phyloP scores from a whole-genome alignment of 2,888 invertebrate species.

The Conus canariensis region DNA sequence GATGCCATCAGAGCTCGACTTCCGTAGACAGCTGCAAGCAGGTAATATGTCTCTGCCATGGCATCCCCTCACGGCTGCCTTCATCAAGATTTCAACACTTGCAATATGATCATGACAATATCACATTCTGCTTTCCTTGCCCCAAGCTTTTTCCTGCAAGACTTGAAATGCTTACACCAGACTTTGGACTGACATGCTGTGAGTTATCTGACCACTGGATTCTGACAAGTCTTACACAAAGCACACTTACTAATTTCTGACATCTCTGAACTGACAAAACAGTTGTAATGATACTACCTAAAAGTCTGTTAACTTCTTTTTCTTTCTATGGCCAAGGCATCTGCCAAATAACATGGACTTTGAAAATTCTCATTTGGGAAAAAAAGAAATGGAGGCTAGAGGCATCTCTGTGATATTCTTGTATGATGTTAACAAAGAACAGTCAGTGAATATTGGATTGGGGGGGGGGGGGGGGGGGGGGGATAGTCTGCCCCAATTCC shows the following conservation, averaged over 20 bases:
- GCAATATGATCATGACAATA: background rate
- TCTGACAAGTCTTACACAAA: background rate
- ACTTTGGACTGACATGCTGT: background rate
- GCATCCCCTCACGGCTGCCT: background rate
- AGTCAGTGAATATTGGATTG: too few species aligned
- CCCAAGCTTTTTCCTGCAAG: background rate
- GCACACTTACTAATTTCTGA: background rate
- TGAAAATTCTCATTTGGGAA: too few species aligned
- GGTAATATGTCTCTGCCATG: constrained; percentile 8
- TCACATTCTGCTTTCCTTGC: constrained; percentile 5
- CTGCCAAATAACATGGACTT: background rate
- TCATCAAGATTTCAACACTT: background rate
- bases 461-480: too few species aligned
- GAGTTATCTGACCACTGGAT: background rate
- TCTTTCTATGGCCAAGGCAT: constrained; percentile 16
- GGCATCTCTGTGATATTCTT: too few species aligned
- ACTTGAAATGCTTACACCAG: background rate
- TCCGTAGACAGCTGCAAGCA: background rate
- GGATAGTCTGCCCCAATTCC: too few species aligned
- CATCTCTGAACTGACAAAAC: background rate
- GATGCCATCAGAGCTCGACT: background rate
- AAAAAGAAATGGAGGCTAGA: too few species aligned
- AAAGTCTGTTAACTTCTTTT: background rate
- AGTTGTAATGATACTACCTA: background rate
- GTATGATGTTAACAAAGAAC: too few species aligned